Evolutionary conservation across 2,888 invertebrate genomes (phyloP).

Genomic region (Callyntrura sp.): DNA sequence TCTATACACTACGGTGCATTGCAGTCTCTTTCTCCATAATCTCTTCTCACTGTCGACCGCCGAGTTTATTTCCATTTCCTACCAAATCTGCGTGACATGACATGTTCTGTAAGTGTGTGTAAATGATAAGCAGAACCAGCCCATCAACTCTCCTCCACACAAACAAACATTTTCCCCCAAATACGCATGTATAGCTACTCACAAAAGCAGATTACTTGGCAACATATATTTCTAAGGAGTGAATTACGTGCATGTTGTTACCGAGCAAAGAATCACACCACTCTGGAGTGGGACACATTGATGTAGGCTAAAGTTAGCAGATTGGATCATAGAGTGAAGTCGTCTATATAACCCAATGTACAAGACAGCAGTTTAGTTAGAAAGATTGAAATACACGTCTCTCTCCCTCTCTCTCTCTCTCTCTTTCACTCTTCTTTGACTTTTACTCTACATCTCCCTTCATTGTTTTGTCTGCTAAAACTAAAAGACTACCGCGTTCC

Average conservation of each 20-base stretch:
- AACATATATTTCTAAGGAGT: conserved; percentile 19
- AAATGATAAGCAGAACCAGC: neutral
- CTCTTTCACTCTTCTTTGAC: neutral
- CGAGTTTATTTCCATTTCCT: no score
- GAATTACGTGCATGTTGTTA: conserved; percentile 25
- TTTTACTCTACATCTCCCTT: neutral
- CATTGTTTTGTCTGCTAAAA: conserved; percentile 46
- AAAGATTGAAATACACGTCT: conserved; percentile 70
- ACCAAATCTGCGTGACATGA: neutral
- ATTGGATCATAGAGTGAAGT: conserved; percentile 70
- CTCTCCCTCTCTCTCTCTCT: conserved; percentile 39
- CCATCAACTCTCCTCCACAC: neutral
- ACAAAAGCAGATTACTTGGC: neutral
- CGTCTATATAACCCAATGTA: conserved; percentile 73
- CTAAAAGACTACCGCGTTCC: conserved; percentile 53
- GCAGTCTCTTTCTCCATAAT: no score
- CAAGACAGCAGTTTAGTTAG: conserved; percentile 75
- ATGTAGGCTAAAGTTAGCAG: conserved; percentile 58
- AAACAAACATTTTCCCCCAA: neutral
- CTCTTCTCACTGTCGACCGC: no score
- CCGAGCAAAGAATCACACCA: conserved; percentile 22
- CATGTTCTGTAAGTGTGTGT: neutral
- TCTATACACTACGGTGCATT: no score
- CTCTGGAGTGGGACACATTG: conserved; percentile 1
- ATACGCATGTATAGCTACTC: neutral